Evolutionary conservation across 2,797 vertebrate genomes (phyloP).

Genomic region (Catamblyrhynchus diadema): DNA sequence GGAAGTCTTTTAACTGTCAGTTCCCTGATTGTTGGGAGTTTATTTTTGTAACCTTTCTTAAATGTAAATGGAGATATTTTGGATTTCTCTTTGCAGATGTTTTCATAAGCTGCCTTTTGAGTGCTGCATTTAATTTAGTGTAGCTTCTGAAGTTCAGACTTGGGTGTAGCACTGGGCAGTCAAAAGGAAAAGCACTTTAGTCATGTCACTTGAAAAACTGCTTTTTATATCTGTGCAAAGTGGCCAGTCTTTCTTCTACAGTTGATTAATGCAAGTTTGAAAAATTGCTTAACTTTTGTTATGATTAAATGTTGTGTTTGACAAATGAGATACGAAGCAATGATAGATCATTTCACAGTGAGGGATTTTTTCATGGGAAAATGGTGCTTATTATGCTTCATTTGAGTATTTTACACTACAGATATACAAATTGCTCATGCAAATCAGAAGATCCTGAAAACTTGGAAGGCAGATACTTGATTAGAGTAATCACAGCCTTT

Average conservation of each 20-base stretch:
- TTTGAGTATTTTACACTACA: not conserved
- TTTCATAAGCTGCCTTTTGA: not conserved
- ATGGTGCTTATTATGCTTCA: not conserved
- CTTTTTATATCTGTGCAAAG: not conserved
- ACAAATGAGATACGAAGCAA: slow-evolving; percentile 23
- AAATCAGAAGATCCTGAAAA: not conserved
- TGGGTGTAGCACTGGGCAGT: not conserved
- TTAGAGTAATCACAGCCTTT: not conserved
- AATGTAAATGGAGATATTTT: not conserved
- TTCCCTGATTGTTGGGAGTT: not conserved
- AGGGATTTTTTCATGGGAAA: not conserved
- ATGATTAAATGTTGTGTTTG: slow-evolving; percentile 12
- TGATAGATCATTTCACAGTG: slow-evolving; percentile 11
- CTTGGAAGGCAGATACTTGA: not conserved
- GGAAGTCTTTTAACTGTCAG: not conserved
- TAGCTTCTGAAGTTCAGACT: not conserved
- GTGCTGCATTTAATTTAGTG: not conserved
- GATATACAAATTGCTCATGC: not conserved
- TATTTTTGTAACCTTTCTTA: not conserved
- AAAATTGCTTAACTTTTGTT: slow-evolving; percentile 11
- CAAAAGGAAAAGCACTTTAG: not conserved
- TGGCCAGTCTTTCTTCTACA: not conserved
- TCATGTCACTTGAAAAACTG: not conserved
- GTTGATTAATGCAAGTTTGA: slow-evolving; percentile 3
- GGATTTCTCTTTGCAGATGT: not conserved